Evolutionary conservation across 2,113 vertebrate genomes (phyloP).

Genomic region (Sitta europaea): DNA sequence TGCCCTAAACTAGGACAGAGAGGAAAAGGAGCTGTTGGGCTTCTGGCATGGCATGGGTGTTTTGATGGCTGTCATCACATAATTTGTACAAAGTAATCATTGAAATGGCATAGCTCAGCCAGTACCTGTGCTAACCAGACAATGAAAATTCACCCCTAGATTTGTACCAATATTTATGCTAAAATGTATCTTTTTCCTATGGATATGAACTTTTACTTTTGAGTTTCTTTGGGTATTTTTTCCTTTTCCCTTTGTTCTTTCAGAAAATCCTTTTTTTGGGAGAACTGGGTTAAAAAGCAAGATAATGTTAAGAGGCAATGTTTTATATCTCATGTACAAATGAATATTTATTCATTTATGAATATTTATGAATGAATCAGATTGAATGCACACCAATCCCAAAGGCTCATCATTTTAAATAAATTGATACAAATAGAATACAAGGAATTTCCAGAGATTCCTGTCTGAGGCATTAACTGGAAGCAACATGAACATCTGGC

Average conservation of each 20-base stretch:
- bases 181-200: not conserved
- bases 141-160: not conserved
- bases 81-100: not conserved
- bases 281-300: not conserved
- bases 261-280: not conserved
- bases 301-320: not conserved
- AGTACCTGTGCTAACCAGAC: not conserved
- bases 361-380: too few relatives aligned
- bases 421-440: not conserved
- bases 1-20: too few relatives aligned
- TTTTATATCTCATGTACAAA: not conserved
- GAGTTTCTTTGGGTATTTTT: not conserved
- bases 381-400: not conserved
- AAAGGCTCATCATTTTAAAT: not conserved
- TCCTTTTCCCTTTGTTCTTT: not conserved
- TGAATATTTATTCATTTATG: too few relatives aligned
- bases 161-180: not conserved
- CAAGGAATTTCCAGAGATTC: not conserved
- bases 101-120: not conserved
- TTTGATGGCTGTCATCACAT: not conserved
- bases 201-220: not conserved
- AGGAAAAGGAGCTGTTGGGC: too few relatives aligned
- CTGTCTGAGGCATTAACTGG: not conserved
- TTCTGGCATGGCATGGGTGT: not conserved
- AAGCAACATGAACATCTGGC: not conserved